Evolutionary conservation across 2,797 vertebrate species (phyloP).

Genomic region (Gadopsis bispinosus): DNA sequence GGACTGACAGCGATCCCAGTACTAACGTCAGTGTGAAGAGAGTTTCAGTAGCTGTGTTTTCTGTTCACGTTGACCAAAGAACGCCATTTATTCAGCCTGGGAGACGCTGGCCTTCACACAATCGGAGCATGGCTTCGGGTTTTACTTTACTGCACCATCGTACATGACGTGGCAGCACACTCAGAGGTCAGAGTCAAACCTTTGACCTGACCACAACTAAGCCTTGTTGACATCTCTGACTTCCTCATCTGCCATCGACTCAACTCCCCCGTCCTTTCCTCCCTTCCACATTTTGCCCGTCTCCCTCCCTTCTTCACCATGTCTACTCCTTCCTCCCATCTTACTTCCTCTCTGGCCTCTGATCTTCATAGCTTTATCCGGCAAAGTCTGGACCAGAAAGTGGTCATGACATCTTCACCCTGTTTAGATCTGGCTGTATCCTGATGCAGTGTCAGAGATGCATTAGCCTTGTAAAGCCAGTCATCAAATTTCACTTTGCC

Average conservation of each 20-base stretch:
- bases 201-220: constrained; percentile 54
- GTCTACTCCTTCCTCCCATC: constrained; percentile 15
- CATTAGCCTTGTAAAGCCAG: neutral
- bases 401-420: constrained; percentile 13
- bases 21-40: neutral
- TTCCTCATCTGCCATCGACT: constrained; percentile 54
- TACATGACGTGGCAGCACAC: neutral
- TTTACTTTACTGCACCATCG: neutral
- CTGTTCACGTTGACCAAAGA: neutral
- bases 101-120: neutral
- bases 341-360: constrained; percentile 24
- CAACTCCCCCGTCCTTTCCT: constrained; percentile 39
- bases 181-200: neutral
- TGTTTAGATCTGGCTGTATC: neutral
- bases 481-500: neutral
- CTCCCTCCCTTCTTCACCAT: neutral
- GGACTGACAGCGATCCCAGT: neutral
- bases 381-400: neutral
- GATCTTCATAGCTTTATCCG: constrained; percentile 9
- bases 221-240: constrained; percentile 44
- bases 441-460: neutral
- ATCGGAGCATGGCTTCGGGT: neutral
- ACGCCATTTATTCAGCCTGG: too few relatives aligned
- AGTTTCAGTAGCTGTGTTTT: too few relatives aligned
- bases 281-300: neutral